Conservation (phyloP, 1,140 invertebrate genomes). For the Lanistes nyassanus region DNA sequence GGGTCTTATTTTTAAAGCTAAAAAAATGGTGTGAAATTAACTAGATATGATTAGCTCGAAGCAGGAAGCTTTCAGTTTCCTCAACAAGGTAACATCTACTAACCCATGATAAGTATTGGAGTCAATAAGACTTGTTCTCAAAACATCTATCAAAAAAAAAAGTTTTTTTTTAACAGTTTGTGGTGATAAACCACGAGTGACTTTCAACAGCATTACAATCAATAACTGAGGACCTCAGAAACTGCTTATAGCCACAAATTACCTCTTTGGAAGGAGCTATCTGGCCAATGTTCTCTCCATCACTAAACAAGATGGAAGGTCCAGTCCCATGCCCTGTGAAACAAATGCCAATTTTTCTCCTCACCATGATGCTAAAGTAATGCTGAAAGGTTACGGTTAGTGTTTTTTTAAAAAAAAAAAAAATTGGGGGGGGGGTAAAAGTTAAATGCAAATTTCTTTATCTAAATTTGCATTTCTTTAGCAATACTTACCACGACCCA, state of each 20-base stretch:
- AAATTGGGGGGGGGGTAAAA: not conserved
- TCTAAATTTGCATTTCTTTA: no score
- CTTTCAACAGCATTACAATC: not conserved
- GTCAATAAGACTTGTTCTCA: no score
- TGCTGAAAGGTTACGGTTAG: no score
- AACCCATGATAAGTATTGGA: no score
- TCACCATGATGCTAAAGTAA: not conserved
- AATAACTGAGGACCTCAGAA: not conserved
- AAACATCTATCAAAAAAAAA: not conserved
- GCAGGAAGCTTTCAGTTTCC: no score
- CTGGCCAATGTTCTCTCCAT: slow-evolving; percentile 84
- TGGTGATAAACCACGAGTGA: not conserved
- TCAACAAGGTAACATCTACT: no score
- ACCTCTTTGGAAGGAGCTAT: slow-evolving; percentile 84
- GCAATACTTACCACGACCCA: no score
- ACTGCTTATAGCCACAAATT: slow-evolving; percentile 58
- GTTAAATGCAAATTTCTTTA: no score
- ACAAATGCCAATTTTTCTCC: slow-evolving; percentile 4
- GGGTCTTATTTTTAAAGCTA: no score
- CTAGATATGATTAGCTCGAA: no score
- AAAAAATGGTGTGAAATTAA: no score
- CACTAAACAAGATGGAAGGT: slow-evolving; percentile 83
- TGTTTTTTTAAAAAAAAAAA: not conserved
- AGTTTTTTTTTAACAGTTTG: not conserved
- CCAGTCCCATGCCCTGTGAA: slow-evolving; percentile 56